Evolutionary conservation across 2,113 vertebrate species (phyloP).

Genomic region (Solenodon paradoxus): DNA sequence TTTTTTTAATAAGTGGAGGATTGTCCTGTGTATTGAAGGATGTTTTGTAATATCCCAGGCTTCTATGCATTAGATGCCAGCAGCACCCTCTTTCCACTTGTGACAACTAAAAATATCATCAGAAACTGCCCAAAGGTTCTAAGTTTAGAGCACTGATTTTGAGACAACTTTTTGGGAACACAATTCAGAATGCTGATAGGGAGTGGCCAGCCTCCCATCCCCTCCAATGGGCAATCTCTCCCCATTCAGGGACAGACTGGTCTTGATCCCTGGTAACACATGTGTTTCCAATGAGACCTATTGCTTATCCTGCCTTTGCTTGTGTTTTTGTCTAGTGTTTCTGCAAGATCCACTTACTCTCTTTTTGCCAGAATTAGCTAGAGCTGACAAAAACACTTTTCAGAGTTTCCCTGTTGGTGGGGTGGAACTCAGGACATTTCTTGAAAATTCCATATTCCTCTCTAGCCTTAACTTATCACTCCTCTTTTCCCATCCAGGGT

Average conservation of each 20-base stretch:
- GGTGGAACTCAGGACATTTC: conserved; percentile 1
- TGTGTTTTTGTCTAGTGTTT: not conserved
- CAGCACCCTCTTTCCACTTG: not conserved
- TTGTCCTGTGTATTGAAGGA: not conserved
- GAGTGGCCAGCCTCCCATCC: not conserved
- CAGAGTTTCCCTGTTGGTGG: not conserved
- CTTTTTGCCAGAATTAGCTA: not conserved
- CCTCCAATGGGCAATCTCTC: not conserved
- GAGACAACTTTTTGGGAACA: not conserved
- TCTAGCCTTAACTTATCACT: not conserved
- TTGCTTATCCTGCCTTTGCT: not conserved
- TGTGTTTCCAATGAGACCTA: not conserved
- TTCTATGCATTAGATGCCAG: not conserved
- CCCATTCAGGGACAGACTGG: not conserved
- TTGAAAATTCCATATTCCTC: conserved; percentile 15
- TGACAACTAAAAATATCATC: not conserved
- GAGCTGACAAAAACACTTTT: not conserved
- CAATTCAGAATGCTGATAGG: not conserved
- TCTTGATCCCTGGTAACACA: conserved; percentile 2
- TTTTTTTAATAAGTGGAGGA: not conserved
- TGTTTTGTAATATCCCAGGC: not conserved
- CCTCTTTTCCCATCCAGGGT: not conserved
- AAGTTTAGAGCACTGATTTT: not conserved
- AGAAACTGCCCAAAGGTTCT: not conserved
- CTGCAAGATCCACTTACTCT: conserved; percentile 32